Evolutionary conservation across 2,888 invertebrate species (phyloP).

Genomic region (Atethmia centrago): DNA sequence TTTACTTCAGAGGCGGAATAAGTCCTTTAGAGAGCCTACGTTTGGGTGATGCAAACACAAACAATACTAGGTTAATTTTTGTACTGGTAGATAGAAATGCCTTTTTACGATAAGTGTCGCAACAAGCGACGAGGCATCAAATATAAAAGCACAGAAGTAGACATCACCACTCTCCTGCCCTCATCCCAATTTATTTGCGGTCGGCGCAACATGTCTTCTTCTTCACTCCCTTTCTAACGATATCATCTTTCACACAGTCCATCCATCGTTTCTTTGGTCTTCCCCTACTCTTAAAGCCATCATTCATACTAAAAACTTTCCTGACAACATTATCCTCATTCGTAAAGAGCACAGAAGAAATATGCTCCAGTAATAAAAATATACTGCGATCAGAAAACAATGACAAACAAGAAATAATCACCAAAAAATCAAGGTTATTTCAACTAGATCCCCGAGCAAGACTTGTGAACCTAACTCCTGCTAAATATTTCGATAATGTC

Average conservation of each 20-base stretch:
- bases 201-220: background rate
- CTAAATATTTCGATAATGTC: conserved; percentile 33
- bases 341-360: background rate
- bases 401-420: background rate
- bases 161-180: background rate
- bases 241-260: background rate
- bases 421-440: background rate
- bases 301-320: background rate
- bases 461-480: background rate
- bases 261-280: background rate
- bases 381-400: background rate
- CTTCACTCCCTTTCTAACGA: background rate
- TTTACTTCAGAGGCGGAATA: background rate
- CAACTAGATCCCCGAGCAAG: background rate
- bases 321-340: background rate
- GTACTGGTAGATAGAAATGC: background rate
- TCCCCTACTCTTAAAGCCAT: background rate
- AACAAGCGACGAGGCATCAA: background rate
- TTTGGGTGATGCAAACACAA: background rate
- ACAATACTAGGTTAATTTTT: background rate
- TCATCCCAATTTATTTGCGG: no score
- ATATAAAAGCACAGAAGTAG: background rate
- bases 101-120: background rate
- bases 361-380: background rate
- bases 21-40: no score